Percentiles rank a stretch among this genome's conserved stretches.
phyloP scores from a whole-genome alignment of 2,888 invertebrate genomes.

The Trachelus troglodyta region DNA sequence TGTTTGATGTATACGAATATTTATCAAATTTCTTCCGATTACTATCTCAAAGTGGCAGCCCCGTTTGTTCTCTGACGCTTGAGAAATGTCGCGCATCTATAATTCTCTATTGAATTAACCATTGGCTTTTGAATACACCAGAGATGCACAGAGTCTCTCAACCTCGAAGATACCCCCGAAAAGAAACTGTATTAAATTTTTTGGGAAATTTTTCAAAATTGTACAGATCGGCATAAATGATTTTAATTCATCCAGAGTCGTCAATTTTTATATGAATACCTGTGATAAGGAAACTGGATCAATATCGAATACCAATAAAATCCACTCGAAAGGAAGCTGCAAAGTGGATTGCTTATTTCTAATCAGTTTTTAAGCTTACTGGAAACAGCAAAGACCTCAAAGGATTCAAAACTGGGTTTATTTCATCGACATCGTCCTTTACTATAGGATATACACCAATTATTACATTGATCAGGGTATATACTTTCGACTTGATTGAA shows the following conservation, averaged over 20 bases:
- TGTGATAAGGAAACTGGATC: neutral
- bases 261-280: neutral
- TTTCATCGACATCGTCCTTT: neutral
- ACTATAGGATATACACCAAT: neutral
- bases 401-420: neutral
- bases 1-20: conserved; percentile 1
- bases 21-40: conserved; percentile 2
- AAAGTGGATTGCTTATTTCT: neutral
- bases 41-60: conserved; percentile 5
- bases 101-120: conserved; percentile 2
- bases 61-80: conserved; percentile 16
- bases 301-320: neutral
- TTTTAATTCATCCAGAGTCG: neutral
- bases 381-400: neutral
- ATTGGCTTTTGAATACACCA: neutral
- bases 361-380: neutral
- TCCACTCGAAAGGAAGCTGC: neutral
- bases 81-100: conserved; percentile 20
- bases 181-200: neutral
- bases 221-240: neutral
- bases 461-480: neutral
- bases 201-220: neutral
- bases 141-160: neutral
- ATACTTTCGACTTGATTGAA: neutral
- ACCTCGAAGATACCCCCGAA: neutral